These are phyloP conservation scores for Drosophila murphyi DNA, from an alignment of 1,140 invertebrate genomes.

Conservation along the genomic window DNA sequence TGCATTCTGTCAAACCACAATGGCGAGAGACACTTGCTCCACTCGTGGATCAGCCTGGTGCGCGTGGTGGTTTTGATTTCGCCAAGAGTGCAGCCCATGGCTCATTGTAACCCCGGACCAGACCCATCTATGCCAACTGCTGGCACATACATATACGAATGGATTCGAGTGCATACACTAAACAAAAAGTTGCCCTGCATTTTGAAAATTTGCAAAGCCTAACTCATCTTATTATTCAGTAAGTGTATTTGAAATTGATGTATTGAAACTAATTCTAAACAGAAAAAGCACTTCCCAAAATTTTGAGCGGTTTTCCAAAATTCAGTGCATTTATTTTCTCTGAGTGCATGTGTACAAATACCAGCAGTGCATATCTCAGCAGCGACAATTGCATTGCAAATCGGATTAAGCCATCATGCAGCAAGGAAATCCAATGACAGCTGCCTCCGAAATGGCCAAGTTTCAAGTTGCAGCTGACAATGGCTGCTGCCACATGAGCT, in stretches of 20 bases:
- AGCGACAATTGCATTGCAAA: slow-evolving; percentile 76
- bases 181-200: no score
- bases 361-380: slow-evolving; percentile 44
- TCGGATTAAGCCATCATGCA: slow-evolving; percentile 72
- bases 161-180: no score
- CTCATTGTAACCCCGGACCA: slow-evolving; percentile 12
- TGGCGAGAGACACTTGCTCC: slow-evolving; percentile 53
- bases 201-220: no score
- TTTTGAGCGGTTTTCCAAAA: no score
- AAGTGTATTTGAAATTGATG: no score
- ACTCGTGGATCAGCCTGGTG: slow-evolving; percentile 38
- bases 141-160: neutral
- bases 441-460: slow-evolving; percentile 27
- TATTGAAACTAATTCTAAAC: no score
- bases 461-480: neutral
- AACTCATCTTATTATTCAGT: no score
- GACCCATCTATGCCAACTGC: neutral
- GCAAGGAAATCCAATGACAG: slow-evolving; percentile 59
- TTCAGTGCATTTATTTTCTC: no score
- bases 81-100: slow-evolving; percentile 24
- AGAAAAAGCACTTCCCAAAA: no score
- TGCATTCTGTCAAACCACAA: slow-evolving; percentile 62
- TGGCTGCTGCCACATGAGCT: slow-evolving; percentile 27
- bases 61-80: slow-evolving; percentile 38
- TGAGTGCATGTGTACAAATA: neutral